These are phyloP conservation scores for Thermophis baileyi DNA, from an alignment of 2,113 vertebrate species.

Conservation along the genomic window DNA sequence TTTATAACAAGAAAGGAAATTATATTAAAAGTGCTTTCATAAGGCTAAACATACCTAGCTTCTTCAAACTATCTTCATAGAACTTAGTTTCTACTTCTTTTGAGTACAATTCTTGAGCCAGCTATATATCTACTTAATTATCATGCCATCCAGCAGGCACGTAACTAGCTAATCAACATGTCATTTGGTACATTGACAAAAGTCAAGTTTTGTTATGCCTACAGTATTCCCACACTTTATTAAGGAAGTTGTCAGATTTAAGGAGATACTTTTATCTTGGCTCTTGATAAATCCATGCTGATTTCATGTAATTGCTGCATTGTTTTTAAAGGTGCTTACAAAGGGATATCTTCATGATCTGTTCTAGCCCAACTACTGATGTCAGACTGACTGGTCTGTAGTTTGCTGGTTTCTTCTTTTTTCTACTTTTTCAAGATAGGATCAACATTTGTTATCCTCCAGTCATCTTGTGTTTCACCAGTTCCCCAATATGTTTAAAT, in stretches of 20 bases:
- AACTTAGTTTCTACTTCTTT: background rate
- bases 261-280: background rate
- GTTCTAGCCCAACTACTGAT: background rate
- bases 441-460: background rate
- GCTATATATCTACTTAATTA: background rate
- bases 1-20: background rate
- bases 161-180: background rate
- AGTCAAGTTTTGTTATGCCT: background rate
- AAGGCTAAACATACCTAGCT: background rate
- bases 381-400: background rate
- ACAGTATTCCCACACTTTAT: background rate
- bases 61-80: background rate
- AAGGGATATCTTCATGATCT: background rate
- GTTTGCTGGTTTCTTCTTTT: background rate
- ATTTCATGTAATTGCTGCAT: background rate
- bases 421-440: background rate
- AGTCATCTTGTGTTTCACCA: background rate
- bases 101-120: background rate
- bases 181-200: background rate
- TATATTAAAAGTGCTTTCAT: background rate
- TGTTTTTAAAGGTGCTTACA: background rate
- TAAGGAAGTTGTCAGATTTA: background rate
- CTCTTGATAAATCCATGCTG: background rate
- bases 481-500: background rate
- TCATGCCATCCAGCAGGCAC: background rate